phyloP scores from a whole-genome alignment of 2,888 invertebrate species.

The Drosophila phalerata region DNA sequence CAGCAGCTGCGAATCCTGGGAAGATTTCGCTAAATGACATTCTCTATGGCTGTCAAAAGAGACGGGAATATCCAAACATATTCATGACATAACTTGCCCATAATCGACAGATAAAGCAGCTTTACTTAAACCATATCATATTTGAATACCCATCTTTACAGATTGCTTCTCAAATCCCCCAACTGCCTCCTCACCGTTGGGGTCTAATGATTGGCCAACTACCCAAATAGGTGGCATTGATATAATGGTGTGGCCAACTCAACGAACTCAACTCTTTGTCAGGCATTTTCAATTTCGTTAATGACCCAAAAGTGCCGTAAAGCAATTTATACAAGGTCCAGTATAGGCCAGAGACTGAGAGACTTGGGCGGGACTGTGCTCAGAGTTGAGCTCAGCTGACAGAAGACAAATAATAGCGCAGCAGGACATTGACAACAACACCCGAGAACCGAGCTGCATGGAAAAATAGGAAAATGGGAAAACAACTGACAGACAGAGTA shows the following conservation, averaged over 20 bases:
- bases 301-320: conserved; percentile 84
- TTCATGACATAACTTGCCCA: conserved; percentile 4
- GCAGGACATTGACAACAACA: conserved; percentile 84
- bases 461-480: conserved; percentile 27
- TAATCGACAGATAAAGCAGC: conserved; percentile 29
- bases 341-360: background rate
- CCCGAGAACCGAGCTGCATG: conserved; percentile 53
- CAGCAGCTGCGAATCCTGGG: conserved; percentile 54
- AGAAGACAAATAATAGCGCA: conserved; percentile 84
- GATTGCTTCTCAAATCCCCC: conserved; percentile 3
- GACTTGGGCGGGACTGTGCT: conserved; percentile 2
- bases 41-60: conserved; percentile 32
- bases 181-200: conserved; percentile 50
- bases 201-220: conserved; percentile 74
- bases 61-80: conserved; percentile 14
- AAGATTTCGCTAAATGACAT: conserved; percentile 33
- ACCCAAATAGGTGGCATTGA: conserved; percentile 82
- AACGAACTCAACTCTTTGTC: conserved; percentile 52
- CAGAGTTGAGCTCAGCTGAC: conserved; percentile 50
- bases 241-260: conserved; percentile 63
- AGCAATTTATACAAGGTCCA: conserved; percentile 80
- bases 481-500: conserved; percentile 29
- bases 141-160: conserved; percentile 5
- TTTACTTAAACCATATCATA: conserved; percentile 3
- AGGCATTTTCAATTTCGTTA: conserved; percentile 84